Percentiles rank a stretch among this genome's conserved stretches.
phyloP scores from a whole-genome alignment of 2,888 invertebrate species.

The Agelastica alni region DNA sequence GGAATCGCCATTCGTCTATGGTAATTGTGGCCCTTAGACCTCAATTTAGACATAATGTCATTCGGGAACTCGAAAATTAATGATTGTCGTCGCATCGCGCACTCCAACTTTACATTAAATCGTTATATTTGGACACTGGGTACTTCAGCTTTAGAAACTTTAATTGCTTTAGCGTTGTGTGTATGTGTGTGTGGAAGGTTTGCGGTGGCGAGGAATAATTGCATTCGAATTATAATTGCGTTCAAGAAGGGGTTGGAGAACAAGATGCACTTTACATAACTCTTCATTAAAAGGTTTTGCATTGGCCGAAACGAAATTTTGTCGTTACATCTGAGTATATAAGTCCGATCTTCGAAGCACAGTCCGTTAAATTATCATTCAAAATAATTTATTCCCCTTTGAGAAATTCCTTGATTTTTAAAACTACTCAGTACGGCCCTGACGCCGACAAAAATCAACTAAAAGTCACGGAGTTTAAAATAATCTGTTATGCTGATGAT shows the following conservation, averaged over 20 bases:
- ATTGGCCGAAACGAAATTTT: background rate
- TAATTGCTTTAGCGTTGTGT: conserved; percentile 41
- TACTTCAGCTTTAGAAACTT: conserved; percentile 29
- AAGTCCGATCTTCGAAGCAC: too few relatives aligned
- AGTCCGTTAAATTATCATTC: too few relatives aligned
- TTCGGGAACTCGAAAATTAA: conserved; percentile 47
- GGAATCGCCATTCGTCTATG: too few relatives aligned
- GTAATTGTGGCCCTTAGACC: conserved; percentile 38
- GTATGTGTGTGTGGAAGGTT: conserved; percentile 40
- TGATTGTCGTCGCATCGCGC: conserved; percentile 43
- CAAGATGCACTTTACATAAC: conserved; percentile 14
- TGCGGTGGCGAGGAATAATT: conserved; percentile 20
- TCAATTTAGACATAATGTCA: conserved; percentile 51
- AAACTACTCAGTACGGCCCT: too few relatives aligned
- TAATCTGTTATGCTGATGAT: too few relatives aligned
- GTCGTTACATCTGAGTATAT: too few relatives aligned
- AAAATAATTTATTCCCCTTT: too few relatives aligned
- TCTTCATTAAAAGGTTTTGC: conserved; percentile 5
- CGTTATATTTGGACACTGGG: conserved; percentile 35
- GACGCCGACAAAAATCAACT: too few relatives aligned
- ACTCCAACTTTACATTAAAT: conserved; percentile 45
- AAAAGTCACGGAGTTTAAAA: too few relatives aligned
- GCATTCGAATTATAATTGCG: conserved; percentile 15
- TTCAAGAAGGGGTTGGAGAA: conserved; percentile 14
- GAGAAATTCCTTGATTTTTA: too few relatives aligned